Evolutionary conservation across 2,113 vertebrate genomes (phyloP).

Genomic region (Gavia stellata): DNA sequence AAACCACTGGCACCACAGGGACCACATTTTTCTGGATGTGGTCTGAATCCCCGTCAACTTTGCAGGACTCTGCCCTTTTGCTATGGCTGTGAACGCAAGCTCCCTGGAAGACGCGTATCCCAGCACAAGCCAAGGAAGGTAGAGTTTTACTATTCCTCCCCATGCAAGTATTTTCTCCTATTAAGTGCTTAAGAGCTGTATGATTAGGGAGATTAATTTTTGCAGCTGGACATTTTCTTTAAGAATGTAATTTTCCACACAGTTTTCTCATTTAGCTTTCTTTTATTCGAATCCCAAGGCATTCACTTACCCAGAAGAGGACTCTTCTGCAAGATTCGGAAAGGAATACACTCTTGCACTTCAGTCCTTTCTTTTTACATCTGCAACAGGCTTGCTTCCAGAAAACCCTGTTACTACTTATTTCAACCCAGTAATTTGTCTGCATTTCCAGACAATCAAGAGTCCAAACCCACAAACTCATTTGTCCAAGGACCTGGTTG

Average conservation of each 20-base stretch:
- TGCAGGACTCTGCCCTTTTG: background rate
- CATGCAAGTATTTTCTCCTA: background rate
- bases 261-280: constrained; percentile 20
- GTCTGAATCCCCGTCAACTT: background rate
- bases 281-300: background rate
- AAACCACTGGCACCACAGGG: background rate
- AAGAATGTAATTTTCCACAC: constrained; percentile 33
- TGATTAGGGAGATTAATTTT: constrained; percentile 50
- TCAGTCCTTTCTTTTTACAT: background rate
- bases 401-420: background rate
- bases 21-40: background rate
- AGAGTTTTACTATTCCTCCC: constrained; percentile 12
- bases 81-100: background rate
- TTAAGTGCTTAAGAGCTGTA: constrained; percentile 22
- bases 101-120: background rate
- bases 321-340: background rate
- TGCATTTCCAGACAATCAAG: background rate
- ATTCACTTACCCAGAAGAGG: background rate
- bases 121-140: background rate
- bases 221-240: constrained; percentile 41
- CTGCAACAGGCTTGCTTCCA: background rate
- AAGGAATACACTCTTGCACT: background rate
- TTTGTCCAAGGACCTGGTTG: background rate
- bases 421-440: background rate
- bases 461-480: background rate